Evolutionary conservation across 2,888 invertebrate genomes (phyloP), one percentile per base, ranked within the genome.

Genomic region (Cyaniris semiargus): DNA sequence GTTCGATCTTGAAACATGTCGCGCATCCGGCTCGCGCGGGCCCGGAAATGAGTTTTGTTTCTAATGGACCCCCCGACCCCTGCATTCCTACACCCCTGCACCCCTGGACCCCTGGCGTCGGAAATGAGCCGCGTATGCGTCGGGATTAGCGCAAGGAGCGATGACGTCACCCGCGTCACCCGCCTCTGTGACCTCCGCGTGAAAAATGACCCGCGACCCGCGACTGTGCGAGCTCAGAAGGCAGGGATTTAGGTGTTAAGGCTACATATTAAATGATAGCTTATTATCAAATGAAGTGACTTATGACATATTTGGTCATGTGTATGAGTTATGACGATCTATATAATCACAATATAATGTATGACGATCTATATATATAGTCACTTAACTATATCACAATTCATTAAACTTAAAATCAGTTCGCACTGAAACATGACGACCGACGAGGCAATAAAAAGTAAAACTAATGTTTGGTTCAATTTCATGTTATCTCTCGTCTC

Each of bases 11-110:
- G 66, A 66, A 27, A 15, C 27, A 66, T 27, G 66, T 27, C 66
- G 15, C 15, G n/a, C 5, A 15, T 27, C 15, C 15, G 15, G 66
- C 66, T 27, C 27, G 66, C 15, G 27, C 27, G 15, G 27, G 15
- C 27, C 60, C 66, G 66, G 66, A 66, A 66, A 66, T 66, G 27
- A 66, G 66, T 66, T 66, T 66, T 66, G 66, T 66, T 66, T 66
- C 27, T 15, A 66, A 66, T 66, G 66, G 15, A 66, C 27, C 66
- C 13, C 66, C 15, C 7, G 60, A 21, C 60, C 60, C 66, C 66
- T 18, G 15, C 15, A 13, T 27, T 58, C 21, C 18, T 53, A 18
- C 15, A 53, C n/a, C 6, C 60, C 23, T 60, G 60, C 8, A 60
- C 60, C 60, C 60, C 60, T 60, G 56, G n/a, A 56, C 56, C 27